Conservation (phyloP, 2,888 invertebrate genomes). For the Ochlodes sylvanus region DNA sequence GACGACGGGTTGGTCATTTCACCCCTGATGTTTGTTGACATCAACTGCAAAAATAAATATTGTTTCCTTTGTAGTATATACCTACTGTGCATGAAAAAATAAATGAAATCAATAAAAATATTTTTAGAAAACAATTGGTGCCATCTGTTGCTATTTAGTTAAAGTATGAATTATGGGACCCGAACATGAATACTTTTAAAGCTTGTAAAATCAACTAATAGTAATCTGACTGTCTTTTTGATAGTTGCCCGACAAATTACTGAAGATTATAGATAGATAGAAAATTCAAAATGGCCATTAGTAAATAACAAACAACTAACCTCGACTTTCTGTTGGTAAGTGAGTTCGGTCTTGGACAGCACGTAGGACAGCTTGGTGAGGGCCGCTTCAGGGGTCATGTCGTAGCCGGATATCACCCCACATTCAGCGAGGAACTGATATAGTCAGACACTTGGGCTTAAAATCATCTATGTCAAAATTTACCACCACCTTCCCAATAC, state of each 20-base stretch:
- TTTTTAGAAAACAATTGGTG: no score
- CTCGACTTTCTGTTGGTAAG: conserved; percentile 86
- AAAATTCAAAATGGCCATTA: conserved; percentile 39
- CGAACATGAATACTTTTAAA: no score
- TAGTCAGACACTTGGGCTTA: neutral
- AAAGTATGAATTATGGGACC: no score
- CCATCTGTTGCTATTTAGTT: no score
- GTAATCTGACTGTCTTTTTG: no score
- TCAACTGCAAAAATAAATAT: conserved; percentile 83
- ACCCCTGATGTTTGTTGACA: conserved; percentile 91
- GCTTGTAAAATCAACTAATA: no score
- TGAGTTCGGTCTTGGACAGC: conserved; percentile 90
- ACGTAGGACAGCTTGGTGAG: conserved; percentile 96
- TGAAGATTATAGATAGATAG: neutral
- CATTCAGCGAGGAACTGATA: conserved; percentile 81
- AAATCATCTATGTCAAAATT: neutral
- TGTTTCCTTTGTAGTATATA: no score
- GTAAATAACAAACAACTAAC: conserved; percentile 59
- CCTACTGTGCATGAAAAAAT: no score
- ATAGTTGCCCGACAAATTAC: no score
- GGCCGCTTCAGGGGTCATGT: conserved; percentile 98
- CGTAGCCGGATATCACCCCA: conserved; percentile 92
- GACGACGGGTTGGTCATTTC: conserved; percentile 87
- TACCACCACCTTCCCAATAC: no score
- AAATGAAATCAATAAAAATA: neutral